phyloP scores from a whole-genome alignment of 2,888 invertebrate species.

The Phorcus lineatus region DNA sequence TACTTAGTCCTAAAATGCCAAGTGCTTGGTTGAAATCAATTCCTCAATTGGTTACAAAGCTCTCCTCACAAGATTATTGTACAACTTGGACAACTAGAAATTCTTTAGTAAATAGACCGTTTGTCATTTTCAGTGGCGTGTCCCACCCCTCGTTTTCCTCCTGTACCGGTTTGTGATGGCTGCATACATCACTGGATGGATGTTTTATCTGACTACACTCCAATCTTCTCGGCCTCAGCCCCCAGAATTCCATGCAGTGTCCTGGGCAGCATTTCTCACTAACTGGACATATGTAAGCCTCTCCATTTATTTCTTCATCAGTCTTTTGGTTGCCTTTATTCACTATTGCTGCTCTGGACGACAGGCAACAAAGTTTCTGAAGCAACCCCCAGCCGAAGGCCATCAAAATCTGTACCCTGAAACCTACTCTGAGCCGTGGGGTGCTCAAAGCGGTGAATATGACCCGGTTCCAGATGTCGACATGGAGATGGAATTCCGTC shows the following conservation, averaged over 20 bases:
- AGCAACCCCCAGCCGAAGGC: conserved; percentile 26
- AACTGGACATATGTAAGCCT: conserved; percentile 69
- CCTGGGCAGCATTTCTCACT: conserved; percentile 66
- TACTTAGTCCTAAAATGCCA: too few relatives aligned
- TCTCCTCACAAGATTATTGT: too few relatives aligned
- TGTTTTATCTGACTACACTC: conserved; percentile 38
- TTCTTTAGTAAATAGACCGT: not conserved
- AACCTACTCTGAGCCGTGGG: not conserved
- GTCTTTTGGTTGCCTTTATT: conserved; percentile 43
- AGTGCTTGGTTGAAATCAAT: too few relatives aligned
- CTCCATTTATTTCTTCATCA: conserved; percentile 53
- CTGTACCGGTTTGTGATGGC: conserved; percentile 61
- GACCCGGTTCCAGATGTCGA: not conserved
- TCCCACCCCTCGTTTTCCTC: conserved; percentile 56
- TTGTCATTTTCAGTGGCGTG: conserved; percentile 64
- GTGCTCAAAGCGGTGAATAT: not conserved
- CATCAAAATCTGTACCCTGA: conserved; percentile 54
- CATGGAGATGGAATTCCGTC: not conserved
- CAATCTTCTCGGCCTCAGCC: not conserved
- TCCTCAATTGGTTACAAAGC: too few relatives aligned
- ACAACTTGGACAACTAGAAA: too few relatives aligned
- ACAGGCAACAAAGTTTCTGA: conserved; percentile 21
- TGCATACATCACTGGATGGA: conserved; percentile 58
- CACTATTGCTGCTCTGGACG: conserved; percentile 28
- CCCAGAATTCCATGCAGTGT: conserved; percentile 1